These are phyloP conservation scores for Synanthedon formicaeformis DNA, from an alignment of 2,888 invertebrate species.

Conservation along the genomic window DNA sequence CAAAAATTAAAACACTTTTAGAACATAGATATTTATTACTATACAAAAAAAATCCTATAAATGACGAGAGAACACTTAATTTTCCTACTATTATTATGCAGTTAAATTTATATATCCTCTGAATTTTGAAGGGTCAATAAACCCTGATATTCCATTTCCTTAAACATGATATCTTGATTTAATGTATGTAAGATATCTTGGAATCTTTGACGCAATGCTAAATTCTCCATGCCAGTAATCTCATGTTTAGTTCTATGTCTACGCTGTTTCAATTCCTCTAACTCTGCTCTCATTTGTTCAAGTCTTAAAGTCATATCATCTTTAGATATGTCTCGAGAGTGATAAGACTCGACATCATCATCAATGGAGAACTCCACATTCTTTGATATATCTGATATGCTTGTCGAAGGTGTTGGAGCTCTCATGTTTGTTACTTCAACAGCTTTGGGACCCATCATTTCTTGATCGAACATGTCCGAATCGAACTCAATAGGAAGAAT, in stretches of 20 bases:
- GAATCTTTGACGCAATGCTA: slow-evolving; percentile 84
- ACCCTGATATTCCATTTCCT: slow-evolving; percentile 76
- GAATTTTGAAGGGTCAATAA: slow-evolving; percentile 49
- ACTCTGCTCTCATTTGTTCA: slow-evolving; percentile 78
- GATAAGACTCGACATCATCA: slow-evolving; percentile 28
- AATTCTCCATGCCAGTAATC: slow-evolving; percentile 87
- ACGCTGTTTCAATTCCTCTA: slow-evolving; percentile 80
- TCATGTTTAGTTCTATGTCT: slow-evolving; percentile 85
- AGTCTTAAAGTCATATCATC: slow-evolving; percentile 74
- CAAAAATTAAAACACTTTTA: too few relatives aligned
- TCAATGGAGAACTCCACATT: slow-evolving; percentile 37
- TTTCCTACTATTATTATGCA: too few relatives aligned
- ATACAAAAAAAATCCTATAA: too few relatives aligned
- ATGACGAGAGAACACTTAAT: too few relatives aligned
- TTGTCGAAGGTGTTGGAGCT: slow-evolving; percentile 19
- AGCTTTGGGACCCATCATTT: slow-evolving; percentile 1
- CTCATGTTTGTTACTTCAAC: slow-evolving; percentile 5
- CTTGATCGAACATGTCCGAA: slow-evolving; percentile 40
- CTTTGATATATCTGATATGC: slow-evolving; percentile 21
- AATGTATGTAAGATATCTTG: slow-evolving; percentile 84
- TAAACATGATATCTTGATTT: slow-evolving; percentile 82
- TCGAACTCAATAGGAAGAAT: slow-evolving; percentile 41
- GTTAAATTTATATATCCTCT: slow-evolving; percentile 38
- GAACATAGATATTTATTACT: too few relatives aligned
- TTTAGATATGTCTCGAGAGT: slow-evolving; percentile 37